Percentiles rank a stretch among this genome's conserved stretches.
Evolutionary conservation across 2,113 vertebrate genomes (phyloP).

Genomic region (Brachyhypopomus gauderio): DNA sequence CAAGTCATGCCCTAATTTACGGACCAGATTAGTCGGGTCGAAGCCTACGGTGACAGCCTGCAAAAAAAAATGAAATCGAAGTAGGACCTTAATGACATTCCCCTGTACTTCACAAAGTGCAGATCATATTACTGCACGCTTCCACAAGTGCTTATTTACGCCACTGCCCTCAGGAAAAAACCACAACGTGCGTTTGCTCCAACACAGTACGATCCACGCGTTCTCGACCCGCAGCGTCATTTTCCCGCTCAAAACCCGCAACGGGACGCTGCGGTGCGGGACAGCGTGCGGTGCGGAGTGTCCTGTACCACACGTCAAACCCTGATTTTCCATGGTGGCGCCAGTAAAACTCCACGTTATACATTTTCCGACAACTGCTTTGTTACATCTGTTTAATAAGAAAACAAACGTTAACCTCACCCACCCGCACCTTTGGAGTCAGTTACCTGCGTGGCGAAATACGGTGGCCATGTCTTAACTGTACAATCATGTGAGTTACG

Average conservation of each 20-base stretch:
- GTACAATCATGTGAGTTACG: neutral
- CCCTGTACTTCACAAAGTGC: neutral
- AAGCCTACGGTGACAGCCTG: no score
- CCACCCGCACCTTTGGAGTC: no score
- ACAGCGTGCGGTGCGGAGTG: neutral
- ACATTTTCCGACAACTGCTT: no score
- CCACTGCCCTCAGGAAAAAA: neutral
- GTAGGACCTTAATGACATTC: neutral
- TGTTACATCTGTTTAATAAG: no score
- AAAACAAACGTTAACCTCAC: no score
- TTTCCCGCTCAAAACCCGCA: no score
- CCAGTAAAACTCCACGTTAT: neutral
- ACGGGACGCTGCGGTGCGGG: neutral
- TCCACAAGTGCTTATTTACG: neutral
- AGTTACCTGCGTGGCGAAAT: no score
- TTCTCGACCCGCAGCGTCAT: neutral
- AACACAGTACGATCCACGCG: neutral
- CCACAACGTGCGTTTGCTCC: neutral
- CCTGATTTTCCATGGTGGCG: neutral
- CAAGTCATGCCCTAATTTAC: neutral
- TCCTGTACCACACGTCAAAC: neutral
- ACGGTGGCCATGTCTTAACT: neutral
- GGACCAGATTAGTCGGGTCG: neutral
- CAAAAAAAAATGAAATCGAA: slow-evolving; percentile 3
- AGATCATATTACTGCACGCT: slow-evolving; percentile 15